Evolutionary conservation across 2,113 vertebrate species (phyloP).

Genomic region (Corydoras sp.): DNA sequence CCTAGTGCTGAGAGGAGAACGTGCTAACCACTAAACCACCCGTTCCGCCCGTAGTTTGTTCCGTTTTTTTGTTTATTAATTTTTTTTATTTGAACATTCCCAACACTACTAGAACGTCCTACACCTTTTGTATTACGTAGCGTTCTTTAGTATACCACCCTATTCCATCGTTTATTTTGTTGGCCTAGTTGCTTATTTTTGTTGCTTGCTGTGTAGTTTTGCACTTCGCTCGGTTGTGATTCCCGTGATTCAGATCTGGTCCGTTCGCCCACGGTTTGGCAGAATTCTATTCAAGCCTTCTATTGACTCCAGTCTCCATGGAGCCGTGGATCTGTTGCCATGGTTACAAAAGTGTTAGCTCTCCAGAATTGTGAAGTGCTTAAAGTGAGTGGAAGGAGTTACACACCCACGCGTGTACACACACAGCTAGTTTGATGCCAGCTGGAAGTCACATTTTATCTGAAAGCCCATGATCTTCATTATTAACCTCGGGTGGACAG

Average conservation of each 20-base stretch:
- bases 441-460: constrained; percentile 3
- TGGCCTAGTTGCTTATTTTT: background rate
- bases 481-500: background rate
- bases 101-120: no score
- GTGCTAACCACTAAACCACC: no score
- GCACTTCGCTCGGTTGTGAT: background rate
- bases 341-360: constrained; percentile 48
- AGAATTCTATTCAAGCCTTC: background rate
- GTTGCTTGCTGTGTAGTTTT: background rate
- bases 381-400: constrained; percentile 19
- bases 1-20: no score
- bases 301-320: constrained; percentile 12
- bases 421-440: constrained; percentile 6
- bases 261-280: constrained; percentile 11
- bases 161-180: constrained; percentile 8
- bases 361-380: constrained; percentile 31
- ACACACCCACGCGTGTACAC: constrained; percentile 12
- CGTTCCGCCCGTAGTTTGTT: no score
- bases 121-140: no score
- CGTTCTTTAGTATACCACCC: no score
- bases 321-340: constrained; percentile 49
- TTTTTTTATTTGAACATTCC: no score
- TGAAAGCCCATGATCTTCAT: constrained; percentile 5
- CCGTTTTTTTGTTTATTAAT: no score
- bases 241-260: constrained; percentile 11